Evolutionary conservation across 2,797 vertebrate genomes (phyloP).

Genomic region (Ctenosaura bakeri): DNA sequence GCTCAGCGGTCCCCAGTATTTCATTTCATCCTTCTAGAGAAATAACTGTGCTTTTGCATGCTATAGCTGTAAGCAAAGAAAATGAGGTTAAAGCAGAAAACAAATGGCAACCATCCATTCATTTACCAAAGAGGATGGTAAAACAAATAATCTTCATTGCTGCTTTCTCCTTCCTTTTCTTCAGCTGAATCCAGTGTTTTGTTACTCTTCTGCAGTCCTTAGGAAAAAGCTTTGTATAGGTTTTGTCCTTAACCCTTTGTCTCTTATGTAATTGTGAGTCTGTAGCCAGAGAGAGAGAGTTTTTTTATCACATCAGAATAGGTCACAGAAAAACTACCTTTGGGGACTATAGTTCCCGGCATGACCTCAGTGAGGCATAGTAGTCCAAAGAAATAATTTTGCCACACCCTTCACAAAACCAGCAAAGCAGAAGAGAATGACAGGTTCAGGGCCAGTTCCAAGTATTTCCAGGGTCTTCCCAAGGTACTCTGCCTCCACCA

Average conservation of each 20-base stretch:
- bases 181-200: constrained; percentile 65
- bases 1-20: constrained; percentile 53
- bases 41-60: constrained; percentile 60
- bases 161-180: constrained; percentile 43
- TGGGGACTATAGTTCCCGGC: neutral
- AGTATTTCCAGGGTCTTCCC: neutral
- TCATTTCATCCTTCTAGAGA: constrained; percentile 69
- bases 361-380: neutral
- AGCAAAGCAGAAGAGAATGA: neutral
- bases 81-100: constrained; percentile 73
- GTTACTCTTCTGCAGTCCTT: constrained; percentile 64
- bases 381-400: neutral
- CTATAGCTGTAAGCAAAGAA: constrained; percentile 66
- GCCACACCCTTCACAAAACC: neutral
- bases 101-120: constrained; percentile 74
- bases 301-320: neutral
- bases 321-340: too few species aligned
- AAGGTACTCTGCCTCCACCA: neutral
- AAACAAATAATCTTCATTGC: constrained; percentile 76
- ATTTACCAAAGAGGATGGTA: constrained; percentile 69
- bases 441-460: neutral
- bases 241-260: constrained; percentile 69
- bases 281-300: neutral
- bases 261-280: constrained; percentile 50
- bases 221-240: constrained; percentile 71